phyloP scores from a whole-genome alignment of 2,113 vertebrate genomes.

The Corvus cornix region DNA sequence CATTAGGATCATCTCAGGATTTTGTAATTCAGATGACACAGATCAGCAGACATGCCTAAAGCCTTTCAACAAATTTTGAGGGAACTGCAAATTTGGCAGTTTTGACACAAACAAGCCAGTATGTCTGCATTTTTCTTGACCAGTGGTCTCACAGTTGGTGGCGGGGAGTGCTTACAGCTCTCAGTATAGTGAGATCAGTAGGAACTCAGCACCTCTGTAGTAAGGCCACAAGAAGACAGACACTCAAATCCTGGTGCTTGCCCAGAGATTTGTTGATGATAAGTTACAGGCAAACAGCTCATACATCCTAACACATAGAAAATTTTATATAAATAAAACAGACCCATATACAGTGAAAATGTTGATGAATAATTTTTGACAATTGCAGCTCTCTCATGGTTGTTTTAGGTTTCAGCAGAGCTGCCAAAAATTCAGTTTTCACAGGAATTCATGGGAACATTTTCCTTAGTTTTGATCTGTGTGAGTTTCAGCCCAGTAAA shows the following conservation, averaged over 20 bases:
- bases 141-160: background rate
- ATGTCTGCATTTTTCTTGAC: background rate
- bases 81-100: background rate
- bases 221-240: background rate
- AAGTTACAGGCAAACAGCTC: background rate
- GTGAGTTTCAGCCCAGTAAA: background rate
- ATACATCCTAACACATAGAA: background rate
- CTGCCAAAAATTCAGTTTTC: constrained; percentile 32
- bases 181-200: background rate
- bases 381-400: background rate
- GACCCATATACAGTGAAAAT: background rate
- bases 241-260: background rate
- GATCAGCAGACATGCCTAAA: background rate
- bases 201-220: constrained; percentile 2
- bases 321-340: background rate
- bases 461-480: constrained; percentile 18
- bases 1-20: background rate
- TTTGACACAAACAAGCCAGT: background rate
- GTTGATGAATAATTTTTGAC: constrained; percentile 15
- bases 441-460: constrained; percentile 19
- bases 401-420: constrained; percentile 25
- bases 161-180: background rate
- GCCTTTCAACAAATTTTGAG: background rate
- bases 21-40: background rate
- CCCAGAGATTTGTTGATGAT: constrained; percentile 19